Percentiles rank a stretch among this genome's conserved stretches.
These are phyloP conservation scores for Xiphias gladius DNA, from an alignment of 2,113 vertebrate species.

Conservation along the genomic window DNA sequence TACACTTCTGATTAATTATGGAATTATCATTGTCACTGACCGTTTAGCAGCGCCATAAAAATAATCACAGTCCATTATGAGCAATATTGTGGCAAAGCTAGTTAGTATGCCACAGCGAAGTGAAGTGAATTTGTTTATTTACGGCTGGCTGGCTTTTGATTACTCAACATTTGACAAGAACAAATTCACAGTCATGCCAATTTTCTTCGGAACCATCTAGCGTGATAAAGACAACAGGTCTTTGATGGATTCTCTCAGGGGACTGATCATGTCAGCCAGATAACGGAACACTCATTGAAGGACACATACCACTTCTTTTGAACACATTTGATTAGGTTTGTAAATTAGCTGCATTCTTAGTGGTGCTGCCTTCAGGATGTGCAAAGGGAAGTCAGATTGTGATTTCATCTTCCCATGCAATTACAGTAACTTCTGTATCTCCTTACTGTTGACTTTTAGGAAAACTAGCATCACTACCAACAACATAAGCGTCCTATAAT, in stretches of 20 bases:
- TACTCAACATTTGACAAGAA: slow-evolving; percentile 80
- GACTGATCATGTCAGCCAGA: slow-evolving; percentile 74
- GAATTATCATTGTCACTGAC: slow-evolving; percentile 70
- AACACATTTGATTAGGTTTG: slow-evolving; percentile 78
- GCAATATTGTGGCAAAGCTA: slow-evolving; percentile 58
- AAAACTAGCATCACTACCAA: slow-evolving; percentile 35
- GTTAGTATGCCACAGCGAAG: slow-evolving; percentile 68
- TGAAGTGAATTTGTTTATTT: slow-evolving; percentile 80
- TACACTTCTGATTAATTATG: slow-evolving; percentile 71
- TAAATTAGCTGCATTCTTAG: slow-evolving; percentile 65
- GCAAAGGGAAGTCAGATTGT: slow-evolving; percentile 48
- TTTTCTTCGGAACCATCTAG: slow-evolving; percentile 71
- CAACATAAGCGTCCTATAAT: slow-evolving; percentile 55
- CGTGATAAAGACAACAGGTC: slow-evolving; percentile 74
- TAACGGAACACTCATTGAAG: slow-evolving; percentile 68
- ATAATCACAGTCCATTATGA: slow-evolving; percentile 70
- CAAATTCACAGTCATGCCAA: slow-evolving; percentile 80
- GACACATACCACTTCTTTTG: slow-evolving; percentile 71
- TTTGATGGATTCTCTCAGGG: slow-evolving; percentile 78
- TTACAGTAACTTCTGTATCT: slow-evolving; percentile 36
- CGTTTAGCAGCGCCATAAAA: slow-evolving; percentile 64
- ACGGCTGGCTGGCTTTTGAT: slow-evolving; percentile 77
- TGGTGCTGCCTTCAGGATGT: slow-evolving; percentile 65
- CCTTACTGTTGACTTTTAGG: slow-evolving; percentile 51
- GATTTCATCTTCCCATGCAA: slow-evolving; percentile 40